Evolutionary conservation across 2,113 vertebrate species (phyloP), one percentile per base, ranked within the genome.

Genomic region (Heterotilapia buettikoferi): DNA sequence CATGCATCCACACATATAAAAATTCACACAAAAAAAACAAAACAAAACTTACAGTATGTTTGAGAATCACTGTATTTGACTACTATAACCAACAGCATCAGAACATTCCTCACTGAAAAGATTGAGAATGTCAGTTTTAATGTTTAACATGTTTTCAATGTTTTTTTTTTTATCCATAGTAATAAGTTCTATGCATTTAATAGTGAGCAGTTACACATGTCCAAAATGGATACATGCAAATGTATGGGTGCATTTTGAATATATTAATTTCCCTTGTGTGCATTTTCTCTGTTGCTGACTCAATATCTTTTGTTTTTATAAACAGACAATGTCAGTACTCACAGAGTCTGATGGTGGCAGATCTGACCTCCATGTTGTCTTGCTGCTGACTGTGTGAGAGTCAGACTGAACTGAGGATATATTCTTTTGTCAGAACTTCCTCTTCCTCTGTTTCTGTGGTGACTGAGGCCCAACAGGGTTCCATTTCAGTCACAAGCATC

Each of bases 11-110:
- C 56, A 59, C 2, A 59, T 7, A 3, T 59, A 59, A 59, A 59
- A 5, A 29, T 59, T 13, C 56, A 59, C 26, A 59, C 24, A 59
- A 9, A 3, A 9, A 9, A 3, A 0, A 29, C n/a, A n/a, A n/a
- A n/a, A 3, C 13, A 14, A 21, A 9, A 24, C 66, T 71, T 71
- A 71, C 66, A 24, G n/a, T 43, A 21, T 71, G n/a, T 26, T 71
- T 43, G 38, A 43, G 66, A 71, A 43, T 43, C 36, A 16, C n/a
- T 71, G 38, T 1, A 24, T 24, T 2, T 24, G 1, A 5, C 56
- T 5, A 29, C 56, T 2, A 16, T 59, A 59, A 29, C 56, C 56
- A 59, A 59, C 56, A 59, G 56, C 16, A 13, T 59, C 56, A 59
- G 56, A 59, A 2, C 56, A 59, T 59, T 9, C 7, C 1, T 5